phyloP scores from a whole-genome alignment of 2,888 invertebrate genomes.

The Agrypnus murinus region DNA sequence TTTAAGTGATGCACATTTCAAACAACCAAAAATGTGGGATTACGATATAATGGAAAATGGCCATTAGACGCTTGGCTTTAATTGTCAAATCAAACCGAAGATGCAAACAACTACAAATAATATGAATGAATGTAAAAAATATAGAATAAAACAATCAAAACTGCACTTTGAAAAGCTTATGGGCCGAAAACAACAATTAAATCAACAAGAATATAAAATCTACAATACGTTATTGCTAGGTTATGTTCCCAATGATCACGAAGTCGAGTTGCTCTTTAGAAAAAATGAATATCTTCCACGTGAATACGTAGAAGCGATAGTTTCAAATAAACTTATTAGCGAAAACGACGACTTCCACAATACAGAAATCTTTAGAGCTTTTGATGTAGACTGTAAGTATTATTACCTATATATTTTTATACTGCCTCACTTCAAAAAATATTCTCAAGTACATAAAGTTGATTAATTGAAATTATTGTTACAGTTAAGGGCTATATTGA shows the following conservation, averaged over 20 bases:
- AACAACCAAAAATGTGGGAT: no score
- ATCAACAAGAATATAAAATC: slow-evolving; percentile 34
- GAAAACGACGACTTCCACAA: slow-evolving; percentile 5
- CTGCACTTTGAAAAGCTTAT: no score
- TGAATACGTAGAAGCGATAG: slow-evolving; percentile 10
- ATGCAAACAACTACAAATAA: no score
- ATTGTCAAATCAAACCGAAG: no score
- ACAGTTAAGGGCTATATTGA: slow-evolving; percentile 43
- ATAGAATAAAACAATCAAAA: no score
- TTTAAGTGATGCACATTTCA: no score
- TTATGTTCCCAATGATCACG: slow-evolving; percentile 28
- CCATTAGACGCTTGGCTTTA: no score
- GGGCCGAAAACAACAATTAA: slow-evolving; percentile 18
- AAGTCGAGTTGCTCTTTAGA: slow-evolving; percentile 32
- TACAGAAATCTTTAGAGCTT: slow-evolving; percentile 25
- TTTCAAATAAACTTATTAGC: slow-evolving; percentile 19
- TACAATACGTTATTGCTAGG: slow-evolving; percentile 24
- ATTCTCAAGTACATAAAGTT: neutral
- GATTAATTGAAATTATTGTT: slow-evolving; percentile 19
- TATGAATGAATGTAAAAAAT: no score
- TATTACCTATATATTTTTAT: no score
- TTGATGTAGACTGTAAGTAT: slow-evolving; percentile 31
- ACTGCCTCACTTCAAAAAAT: no score
- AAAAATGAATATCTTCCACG: neutral
- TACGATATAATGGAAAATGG: no score